Percentiles rank a stretch among this genome's conserved stretches.
These are phyloP conservation scores for Rotaria socialis DNA, from an alignment of 2,888 invertebrate genomes.

Conservation along the genomic window DNA sequence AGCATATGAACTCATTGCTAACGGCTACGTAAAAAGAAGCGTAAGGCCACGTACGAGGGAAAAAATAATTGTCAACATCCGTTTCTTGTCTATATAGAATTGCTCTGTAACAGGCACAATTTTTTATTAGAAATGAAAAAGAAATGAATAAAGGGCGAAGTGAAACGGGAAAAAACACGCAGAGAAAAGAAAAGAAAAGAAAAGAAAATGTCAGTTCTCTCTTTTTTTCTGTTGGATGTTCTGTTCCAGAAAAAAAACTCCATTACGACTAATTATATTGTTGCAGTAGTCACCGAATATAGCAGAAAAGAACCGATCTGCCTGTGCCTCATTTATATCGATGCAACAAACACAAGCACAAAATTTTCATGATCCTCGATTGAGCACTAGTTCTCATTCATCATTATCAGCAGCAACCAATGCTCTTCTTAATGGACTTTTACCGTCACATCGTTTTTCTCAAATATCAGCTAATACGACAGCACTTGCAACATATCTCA, in stretches of 20 bases:
- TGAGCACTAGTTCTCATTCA: background rate
- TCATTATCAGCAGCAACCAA: background rate
- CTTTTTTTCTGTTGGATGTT: background rate
- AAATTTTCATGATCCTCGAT: constrained; percentile 4
- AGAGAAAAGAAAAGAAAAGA: background rate
- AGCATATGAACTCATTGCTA: background rate
- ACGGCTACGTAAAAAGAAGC: background rate
- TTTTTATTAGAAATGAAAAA: background rate
- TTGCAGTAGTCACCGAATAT: background rate
- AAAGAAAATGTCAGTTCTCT: background rate
- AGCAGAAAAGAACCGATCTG: background rate
- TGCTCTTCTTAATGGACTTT: background rate
- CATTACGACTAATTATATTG: constrained; percentile 13
- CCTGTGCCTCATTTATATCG: background rate
- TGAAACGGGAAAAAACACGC: background rate
- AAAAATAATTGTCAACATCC: constrained; percentile 26
- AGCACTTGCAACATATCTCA: background rate
- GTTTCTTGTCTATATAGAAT: constrained; percentile 10
- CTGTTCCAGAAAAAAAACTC: background rate
- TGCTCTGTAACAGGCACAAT: background rate
- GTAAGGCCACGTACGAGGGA: background rate
- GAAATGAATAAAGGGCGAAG: background rate
- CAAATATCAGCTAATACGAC: background rate
- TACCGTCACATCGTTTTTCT: background rate
- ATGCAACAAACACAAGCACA: background rate